A percentile compares a stretch with the other conserved stretches of the same genome.
Conservation (phyloP, 2,797 vertebrate species). For the Chelmon rostratus region DNA sequence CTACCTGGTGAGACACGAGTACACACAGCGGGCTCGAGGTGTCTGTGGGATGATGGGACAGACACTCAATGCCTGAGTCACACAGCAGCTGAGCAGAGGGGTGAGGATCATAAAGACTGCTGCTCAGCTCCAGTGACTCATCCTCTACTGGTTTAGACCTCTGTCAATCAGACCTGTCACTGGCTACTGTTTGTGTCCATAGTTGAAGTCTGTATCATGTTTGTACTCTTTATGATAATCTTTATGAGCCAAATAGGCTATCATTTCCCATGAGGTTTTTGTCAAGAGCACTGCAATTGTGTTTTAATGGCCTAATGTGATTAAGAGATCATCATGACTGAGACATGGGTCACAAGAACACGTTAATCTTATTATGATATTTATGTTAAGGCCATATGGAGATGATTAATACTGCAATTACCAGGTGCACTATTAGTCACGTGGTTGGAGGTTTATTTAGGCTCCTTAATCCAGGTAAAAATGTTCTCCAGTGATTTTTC, state of each 20-base stretch:
- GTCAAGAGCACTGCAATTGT: background rate
- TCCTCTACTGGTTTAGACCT: constrained; percentile 40
- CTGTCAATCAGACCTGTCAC: constrained; percentile 41
- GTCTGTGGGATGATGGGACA: constrained; percentile 63
- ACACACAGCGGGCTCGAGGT: constrained; percentile 44
- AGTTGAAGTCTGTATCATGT: background rate
- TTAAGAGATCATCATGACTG: constrained; percentile 53
- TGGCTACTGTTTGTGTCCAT: constrained; percentile 8
- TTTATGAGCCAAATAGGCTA: constrained; percentile 15
- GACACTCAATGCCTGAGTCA: constrained; percentile 68
- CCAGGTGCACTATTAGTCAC: constrained; percentile 32
- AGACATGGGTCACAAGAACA: constrained; percentile 44
- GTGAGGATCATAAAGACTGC: constrained; percentile 60
- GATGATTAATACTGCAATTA: constrained; percentile 45
- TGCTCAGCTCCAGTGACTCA: constrained; percentile 61
- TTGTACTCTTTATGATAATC: constrained; percentile 8
- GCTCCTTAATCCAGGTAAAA: constrained; percentile 35
- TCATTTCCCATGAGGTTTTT: constrained; percentile 30
- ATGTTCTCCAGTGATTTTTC: constrained; percentile 17
- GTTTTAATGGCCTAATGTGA: constrained; percentile 38
- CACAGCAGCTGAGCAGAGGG: constrained; percentile 45
- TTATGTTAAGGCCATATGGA: constrained; percentile 48
- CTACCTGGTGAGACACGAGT: constrained; percentile 60
- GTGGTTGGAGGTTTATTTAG: constrained; percentile 32
- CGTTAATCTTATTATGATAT: constrained; percentile 54